phyloP scores from a whole-genome alignment of 2,113 vertebrate genomes.

The cattle (Bos taurus) region ARS-UCD2.0 NC_037336.1:11171501-11172000 shows the following conservation, averaged over 20 bases:
- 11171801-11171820: neutral
- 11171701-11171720: neutral
- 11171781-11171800: neutral
- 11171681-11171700: neutral
- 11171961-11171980: neutral
- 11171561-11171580: neutral
- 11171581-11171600: neutral
- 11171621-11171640: neutral
- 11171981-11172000: neutral
- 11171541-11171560: neutral
- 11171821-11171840: neutral
- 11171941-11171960: neutral
- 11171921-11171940: neutral
- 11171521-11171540: neutral
- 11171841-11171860: neutral
- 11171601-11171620: neutral
- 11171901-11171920: neutral
- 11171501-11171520: neutral
- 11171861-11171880: neutral
- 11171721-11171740: neutral
- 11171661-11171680: neutral
- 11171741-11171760: slow-evolving; percentile 9
- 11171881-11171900: neutral
- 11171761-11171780: neutral
- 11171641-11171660: neutral